Evolutionary conservation across 1,140 invertebrate species (phyloP), one percentile per base, ranked within the genome.

Genomic region (Drosophila serrata): DNA sequence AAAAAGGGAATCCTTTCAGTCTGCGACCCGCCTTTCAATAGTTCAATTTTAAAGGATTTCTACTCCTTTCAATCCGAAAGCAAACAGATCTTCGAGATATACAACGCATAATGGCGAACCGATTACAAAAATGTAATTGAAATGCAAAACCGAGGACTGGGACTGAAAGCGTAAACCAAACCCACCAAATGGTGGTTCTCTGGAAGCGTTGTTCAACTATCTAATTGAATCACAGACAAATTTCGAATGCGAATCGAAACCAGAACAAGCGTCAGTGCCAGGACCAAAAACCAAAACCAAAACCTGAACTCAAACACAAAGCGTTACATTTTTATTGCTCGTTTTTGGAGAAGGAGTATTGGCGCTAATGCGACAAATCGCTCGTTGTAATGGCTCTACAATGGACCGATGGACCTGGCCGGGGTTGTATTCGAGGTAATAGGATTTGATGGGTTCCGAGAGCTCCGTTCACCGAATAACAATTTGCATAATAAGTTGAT

Each of bases 401-500:
- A 72, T 82, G 86, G 68, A 68, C 61, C 65, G 57, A 69, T 75
- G 53, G 40, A 29, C 39, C 17, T 58, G 40, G 56, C 40, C 24
- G 33, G 45, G 31, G 35, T 57, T 67, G 49, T 59, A 76, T 79
- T 82, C 27, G 46, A 42, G 45, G 64, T 87, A 87, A 87, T 87
- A 82, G 72, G 82, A 88, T 88, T 87, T 87, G 48, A 88, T 88
- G 61, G 79, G 45, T 39, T 49, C 51, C 63, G 60, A 77, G 69
- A 69, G 62, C 59, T 59, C 69, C 75, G 62, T 40, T 48, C 62
- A 48, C 37, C 17, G 75, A 84, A 87, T 81, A 90, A 84, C 84
- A 84, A 87, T 87, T 87, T 87, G 80, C 84, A 87, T 87, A 87
- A 90, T 81, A 90, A 68, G 76, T 77, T 73, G 80, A 88, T 84